A percentile compares a stretch with the other conserved stretches of the same genome.
Evolutionary conservation across 2,888 invertebrate genomes (phyloP).

Genomic region (Camptogramma bilineatum): DNA sequence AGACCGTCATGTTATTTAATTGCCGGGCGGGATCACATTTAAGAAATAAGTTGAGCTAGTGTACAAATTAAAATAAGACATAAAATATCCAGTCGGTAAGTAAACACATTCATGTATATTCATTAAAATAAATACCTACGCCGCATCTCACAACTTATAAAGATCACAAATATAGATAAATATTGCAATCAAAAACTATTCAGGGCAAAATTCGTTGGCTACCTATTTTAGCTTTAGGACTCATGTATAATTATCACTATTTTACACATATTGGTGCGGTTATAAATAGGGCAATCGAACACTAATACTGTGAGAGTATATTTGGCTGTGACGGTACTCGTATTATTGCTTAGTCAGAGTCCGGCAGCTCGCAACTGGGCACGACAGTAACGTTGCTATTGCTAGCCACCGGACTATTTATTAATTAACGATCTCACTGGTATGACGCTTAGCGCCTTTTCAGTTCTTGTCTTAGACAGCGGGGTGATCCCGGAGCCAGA

Average conservation of each 20-base stretch:
- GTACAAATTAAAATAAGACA: neutral
- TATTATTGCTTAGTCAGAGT: slow-evolving; percentile 15
- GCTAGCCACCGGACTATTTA: neutral
- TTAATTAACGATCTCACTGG: slow-evolving; percentile 10
- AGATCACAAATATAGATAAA: slow-evolving; percentile 26
- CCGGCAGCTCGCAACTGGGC: slow-evolving; percentile 11
- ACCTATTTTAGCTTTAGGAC: slow-evolving; percentile 40
- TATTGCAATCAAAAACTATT: slow-evolving; percentile 25
- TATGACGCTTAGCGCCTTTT: slow-evolving; percentile 23
- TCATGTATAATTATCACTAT: slow-evolving; percentile 6
- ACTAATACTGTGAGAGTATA: slow-evolving; percentile 35
- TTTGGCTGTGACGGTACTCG: slow-evolving; percentile 21
- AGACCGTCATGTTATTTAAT: no score
- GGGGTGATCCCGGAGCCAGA: neutral
- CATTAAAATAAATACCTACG: slow-evolving; percentile 28
- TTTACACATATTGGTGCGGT: slow-evolving; percentile 16
- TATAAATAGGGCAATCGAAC: slow-evolving; percentile 19
- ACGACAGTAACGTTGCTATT: slow-evolving; percentile 2
- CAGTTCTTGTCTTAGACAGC: slow-evolving; percentile 21
- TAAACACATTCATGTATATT: slow-evolving; percentile 18
- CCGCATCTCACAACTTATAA: slow-evolving; percentile 24
- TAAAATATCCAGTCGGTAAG: slow-evolving; percentile 3
- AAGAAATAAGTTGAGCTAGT: slow-evolving; percentile 2
- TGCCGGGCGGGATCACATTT: neutral
- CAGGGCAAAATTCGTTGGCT: slow-evolving; percentile 37